phyloP scores from a whole-genome alignment of 30 jellyfish, hydroid and myxozoan genomes.

The Aurelia coerulea region DNA sequence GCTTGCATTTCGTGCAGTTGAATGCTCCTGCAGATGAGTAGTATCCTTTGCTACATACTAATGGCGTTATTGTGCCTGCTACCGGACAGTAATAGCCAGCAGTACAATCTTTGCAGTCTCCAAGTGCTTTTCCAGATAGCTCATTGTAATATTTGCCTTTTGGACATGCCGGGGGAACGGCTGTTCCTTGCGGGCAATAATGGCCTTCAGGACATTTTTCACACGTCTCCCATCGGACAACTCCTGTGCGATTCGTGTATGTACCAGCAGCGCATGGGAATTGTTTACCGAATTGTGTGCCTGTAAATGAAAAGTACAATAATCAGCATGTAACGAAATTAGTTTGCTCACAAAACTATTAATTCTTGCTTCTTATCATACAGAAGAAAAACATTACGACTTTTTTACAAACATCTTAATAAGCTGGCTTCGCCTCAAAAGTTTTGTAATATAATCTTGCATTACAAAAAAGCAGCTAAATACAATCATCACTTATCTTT shows the following conservation, averaged over 20 bases:
- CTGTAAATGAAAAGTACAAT: conserved; percentile 33
- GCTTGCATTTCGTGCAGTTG: conserved; percentile 75
- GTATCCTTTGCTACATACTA: conserved; percentile 80
- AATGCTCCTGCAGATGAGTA: conserved; percentile 89
- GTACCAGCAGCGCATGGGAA: conserved; percentile 98
- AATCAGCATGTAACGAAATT: no score
- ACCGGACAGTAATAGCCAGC: conserved; percentile 93
- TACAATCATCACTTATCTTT: no score
- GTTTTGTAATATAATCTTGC: no score
- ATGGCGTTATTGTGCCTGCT: conserved; percentile 83
- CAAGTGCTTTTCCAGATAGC: conserved; percentile 76
- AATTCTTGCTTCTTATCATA: no score
- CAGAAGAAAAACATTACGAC: no score
- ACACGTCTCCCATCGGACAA: conserved; percentile 88
- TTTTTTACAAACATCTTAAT: no score
- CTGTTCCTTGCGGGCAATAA: conserved; percentile 96
- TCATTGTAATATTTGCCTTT: conserved; percentile 80
- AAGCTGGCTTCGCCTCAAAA: no score
- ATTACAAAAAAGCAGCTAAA: no score
- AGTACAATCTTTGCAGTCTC: conserved; percentile 82
- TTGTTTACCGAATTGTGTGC: conserved; percentile 88
- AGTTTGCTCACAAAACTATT: no score
- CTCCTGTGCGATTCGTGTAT: conserved; percentile 87
- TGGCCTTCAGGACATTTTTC: conserved; percentile 89
- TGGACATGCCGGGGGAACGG: conserved; percentile 94